phyloP scores from a whole-genome alignment of 2,113 vertebrate genomes.

The Arizona elegans region DNA sequence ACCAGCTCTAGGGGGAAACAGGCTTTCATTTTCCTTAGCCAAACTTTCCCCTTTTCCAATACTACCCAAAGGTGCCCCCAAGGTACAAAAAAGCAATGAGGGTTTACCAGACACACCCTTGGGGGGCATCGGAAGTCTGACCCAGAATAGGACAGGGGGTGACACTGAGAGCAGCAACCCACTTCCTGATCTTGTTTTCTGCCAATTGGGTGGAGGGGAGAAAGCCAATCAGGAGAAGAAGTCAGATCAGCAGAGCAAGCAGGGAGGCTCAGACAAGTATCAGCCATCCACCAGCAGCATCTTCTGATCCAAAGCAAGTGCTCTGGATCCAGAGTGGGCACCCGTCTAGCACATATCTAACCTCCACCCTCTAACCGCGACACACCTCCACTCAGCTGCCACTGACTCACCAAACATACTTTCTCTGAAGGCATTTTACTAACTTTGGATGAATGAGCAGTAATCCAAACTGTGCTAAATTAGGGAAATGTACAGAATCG shows the following conservation, averaged over 20 bases:
- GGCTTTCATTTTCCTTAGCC: neutral
- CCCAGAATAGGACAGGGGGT: neutral
- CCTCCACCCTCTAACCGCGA: neutral
- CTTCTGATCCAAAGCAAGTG: neutral
- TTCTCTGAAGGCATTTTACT: conserved; percentile 48
- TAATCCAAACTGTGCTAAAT: conserved; percentile 56
- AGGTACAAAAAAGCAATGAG: neutral
- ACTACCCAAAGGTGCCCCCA: neutral
- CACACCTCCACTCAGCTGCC: neutral
- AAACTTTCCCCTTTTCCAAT: neutral
- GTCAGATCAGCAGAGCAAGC: neutral
- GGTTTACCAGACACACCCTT: neutral
- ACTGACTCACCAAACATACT: neutral
- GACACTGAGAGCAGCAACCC: neutral
- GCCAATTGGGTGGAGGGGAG: neutral
- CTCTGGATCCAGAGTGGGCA: neutral
- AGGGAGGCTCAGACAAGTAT: neutral
- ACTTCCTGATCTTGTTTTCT: neutral
- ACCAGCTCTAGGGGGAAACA: neutral
- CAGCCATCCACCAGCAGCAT: neutral
- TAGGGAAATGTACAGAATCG: neutral
- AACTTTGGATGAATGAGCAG: conserved; percentile 39
- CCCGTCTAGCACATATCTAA: neutral
- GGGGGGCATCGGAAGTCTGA: neutral
- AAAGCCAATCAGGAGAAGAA: neutral